Evolutionary conservation across 2,797 vertebrate genomes (phyloP).

Genomic region (Avahi laniger): DNA sequence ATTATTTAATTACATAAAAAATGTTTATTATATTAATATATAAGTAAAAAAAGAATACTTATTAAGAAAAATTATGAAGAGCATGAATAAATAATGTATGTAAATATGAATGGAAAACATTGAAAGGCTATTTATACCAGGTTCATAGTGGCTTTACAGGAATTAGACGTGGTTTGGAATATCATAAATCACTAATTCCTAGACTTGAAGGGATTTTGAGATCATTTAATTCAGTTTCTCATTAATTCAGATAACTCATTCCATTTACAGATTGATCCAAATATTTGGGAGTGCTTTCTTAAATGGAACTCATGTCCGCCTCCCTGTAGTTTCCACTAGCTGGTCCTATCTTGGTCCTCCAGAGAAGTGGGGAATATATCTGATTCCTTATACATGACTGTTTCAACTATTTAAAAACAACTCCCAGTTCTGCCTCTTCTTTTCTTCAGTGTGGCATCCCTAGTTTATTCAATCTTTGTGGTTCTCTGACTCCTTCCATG

Average conservation of each 20-base stretch:
- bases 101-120: not conserved
- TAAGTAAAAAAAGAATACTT: not conserved
- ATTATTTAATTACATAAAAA: constrained; percentile 3
- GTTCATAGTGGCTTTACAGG: constrained; percentile 5
- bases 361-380: not conserved
- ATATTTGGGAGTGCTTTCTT: constrained; percentile 18
- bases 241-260: constrained; percentile 31
- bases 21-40: not conserved
- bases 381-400: not conserved
- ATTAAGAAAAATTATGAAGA: constrained; percentile 1
- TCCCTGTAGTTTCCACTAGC: not conserved
- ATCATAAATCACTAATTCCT: constrained; percentile 23
- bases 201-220: constrained; percentile 4
- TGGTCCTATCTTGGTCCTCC: not conserved
- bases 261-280: not conserved
- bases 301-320: not conserved
- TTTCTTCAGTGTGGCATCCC: not conserved
- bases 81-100: constrained; percentile 6
- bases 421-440: not conserved
- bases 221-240: constrained; percentile 25
- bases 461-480: not conserved
- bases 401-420: not conserved
- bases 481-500: not conserved
- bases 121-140: not conserved
- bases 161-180: not conserved